Evolutionary conservation across 2,797 vertebrate genomes (phyloP), one percentile per base, ranked within the genome.

Genomic region (Cirrhinus molitorella): DNA sequence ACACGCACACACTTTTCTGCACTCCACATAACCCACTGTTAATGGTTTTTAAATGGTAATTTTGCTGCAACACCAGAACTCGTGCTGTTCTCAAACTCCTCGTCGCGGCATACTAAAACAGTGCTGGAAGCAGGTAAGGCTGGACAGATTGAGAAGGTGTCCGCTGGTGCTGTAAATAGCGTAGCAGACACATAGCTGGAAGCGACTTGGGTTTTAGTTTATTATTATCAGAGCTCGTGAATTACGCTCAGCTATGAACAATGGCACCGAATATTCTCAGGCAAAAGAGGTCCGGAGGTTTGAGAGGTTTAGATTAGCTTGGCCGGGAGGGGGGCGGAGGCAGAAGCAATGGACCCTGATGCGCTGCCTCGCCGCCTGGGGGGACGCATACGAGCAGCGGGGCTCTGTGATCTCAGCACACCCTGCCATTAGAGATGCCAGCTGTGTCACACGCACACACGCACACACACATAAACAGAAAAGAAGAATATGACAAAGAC

Each of bases 31-130:
- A 82, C 79, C 80, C 57, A 77, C 57, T 40, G 86, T 83, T 85
- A 87, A 88, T 88, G 78, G 85, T 85, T 85, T 88, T 81, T 83
- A 83, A 83, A 85, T 83, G 83, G 66, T 86, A 86, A 86, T 88
- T 88, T 80, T 76, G 66, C 82, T 82, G 75, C 83, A 71, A 88
- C n/a, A 67, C 51, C 70, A 85, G 71, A 83, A 68, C 72, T 73
- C 80, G 82, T 85, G 55, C 71, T 71, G 71, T 70, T 72, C 71
- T 45, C 43, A 31, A 63, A 47, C 53, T 65, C 51, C 66, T 88
- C 51, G 21, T 70, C 51, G 51, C 8, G 47, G 73, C 81, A 79
- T 76, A 72, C 74, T 23, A n/a, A 88, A 49, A 53, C 70, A 83
- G 59, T 57, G 55, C 78, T 78, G 40, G 74, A 78, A 78, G 82